Evolutionary conservation across 1,140 invertebrate species (phyloP).

Genomic region (Hirudo medicinalis): DNA sequence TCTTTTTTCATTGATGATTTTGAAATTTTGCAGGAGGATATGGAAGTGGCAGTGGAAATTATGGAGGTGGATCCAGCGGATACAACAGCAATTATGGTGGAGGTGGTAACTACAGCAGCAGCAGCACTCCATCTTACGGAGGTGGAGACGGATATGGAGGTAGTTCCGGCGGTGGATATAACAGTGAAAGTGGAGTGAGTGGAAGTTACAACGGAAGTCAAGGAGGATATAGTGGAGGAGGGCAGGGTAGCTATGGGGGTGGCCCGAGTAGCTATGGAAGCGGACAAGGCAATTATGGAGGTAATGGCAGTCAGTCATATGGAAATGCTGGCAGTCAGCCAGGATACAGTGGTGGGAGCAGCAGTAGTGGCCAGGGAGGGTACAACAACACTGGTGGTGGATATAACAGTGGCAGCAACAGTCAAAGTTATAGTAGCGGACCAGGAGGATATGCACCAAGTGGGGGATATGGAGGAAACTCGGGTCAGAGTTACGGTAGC

Average conservation of each 20-base stretch:
- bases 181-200: not conserved
- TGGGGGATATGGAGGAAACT: no score
- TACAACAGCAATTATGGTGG: not conserved
- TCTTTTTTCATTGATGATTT: not conserved
- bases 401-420: not conserved
- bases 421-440: no score
- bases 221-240: not conserved
- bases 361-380: not conserved
- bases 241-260: not conserved
- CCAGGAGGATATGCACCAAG: no score
- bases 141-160: constrained; percentile 14
- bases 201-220: not conserved
- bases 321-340: no score
- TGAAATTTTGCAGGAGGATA: constrained; percentile 1
- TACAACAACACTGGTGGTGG: not conserved
- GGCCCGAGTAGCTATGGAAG: constrained; percentile 5
- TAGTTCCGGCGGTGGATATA: constrained; percentile 6
- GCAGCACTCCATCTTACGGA: not conserved
- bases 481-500: no score
- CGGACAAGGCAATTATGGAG: not conserved
- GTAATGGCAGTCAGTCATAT: not conserved
- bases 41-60: constrained; percentile 3
- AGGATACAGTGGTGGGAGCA: not conserved
- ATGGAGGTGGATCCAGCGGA: not conserved
- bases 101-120: not conserved